Percentiles rank a stretch among this genome's conserved stretches.
Evolutionary conservation across 2,888 invertebrate genomes (phyloP).

Genomic region (Heliconius sara): DNA sequence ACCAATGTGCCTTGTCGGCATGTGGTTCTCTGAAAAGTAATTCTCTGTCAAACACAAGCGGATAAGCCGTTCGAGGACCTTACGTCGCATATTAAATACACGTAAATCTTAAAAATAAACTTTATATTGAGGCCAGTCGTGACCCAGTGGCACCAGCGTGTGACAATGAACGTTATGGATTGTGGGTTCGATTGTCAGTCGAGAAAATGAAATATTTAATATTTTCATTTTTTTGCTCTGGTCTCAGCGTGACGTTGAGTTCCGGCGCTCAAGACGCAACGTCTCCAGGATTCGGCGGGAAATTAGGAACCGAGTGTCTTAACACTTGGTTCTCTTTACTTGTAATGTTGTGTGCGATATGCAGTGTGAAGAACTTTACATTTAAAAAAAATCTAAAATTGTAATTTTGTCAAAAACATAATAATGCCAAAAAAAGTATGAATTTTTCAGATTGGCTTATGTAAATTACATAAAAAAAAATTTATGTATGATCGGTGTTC

Average conservation of each 20-base stretch:
- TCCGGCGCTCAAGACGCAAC: no score
- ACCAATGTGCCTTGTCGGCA: constrained; percentile 46
- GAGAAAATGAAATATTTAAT: no score
- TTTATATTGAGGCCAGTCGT: background rate
- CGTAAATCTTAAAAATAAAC: constrained; percentile 22
- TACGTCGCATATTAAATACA: constrained; percentile 42
- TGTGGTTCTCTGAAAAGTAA: constrained; percentile 64
- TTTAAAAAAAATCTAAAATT: background rate
- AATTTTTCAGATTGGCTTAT: background rate
- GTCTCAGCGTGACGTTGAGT: no score
- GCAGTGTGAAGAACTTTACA: no score
- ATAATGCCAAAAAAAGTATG: background rate
- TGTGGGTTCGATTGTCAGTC: no score
- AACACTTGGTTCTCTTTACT: no score
- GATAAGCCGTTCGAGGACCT: constrained; percentile 49
- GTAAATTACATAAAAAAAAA: background rate
- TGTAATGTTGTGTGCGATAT: no score
- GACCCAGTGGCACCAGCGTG: no score
- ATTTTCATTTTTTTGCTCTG: no score
- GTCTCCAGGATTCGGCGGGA: no score
- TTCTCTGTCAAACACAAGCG: constrained; percentile 55
- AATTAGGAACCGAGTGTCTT: no score
- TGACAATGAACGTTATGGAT: no score
- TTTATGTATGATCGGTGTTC: background rate
- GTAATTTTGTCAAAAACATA: background rate